phyloP scores from a whole-genome alignment of 2,113 vertebrate species.

The Meriones unguiculatus region DNA sequence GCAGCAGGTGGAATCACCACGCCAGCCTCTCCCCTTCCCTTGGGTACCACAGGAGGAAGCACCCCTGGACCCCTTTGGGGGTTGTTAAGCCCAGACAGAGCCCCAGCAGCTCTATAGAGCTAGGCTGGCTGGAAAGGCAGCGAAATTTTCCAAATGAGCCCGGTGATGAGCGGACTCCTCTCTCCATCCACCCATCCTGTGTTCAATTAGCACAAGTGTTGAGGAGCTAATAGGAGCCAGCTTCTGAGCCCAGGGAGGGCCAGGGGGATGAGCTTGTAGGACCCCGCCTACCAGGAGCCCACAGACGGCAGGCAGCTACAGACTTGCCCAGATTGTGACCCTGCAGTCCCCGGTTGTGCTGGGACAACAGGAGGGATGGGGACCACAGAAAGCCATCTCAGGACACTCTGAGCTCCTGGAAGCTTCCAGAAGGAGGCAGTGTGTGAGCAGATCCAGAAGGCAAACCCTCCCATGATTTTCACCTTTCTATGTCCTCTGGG shows the following conservation, averaged over 20 bases:
- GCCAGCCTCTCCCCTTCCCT: neutral
- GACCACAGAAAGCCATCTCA: neutral
- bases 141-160: neutral
- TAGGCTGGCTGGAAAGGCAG: accelerated
- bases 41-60: accelerated
- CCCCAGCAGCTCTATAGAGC: neutral
- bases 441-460: neutral
- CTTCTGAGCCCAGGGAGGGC: neutral
- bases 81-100: conserved; percentile 38
- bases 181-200: neutral
- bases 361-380: neutral
- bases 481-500: neutral
- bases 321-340: neutral
- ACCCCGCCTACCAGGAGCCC: neutral
- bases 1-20: accelerated
- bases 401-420: neutral
- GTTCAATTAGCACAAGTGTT: neutral
- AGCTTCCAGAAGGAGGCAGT: neutral
- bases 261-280: neutral
- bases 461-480: neutral
- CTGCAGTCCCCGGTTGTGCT: neutral
- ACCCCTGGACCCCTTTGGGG: conserved; percentile 7
- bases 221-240: neutral
- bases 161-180: accelerated
- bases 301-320: neutral